Percentiles rank a stretch among this genome's conserved stretches.
phyloP scores from a whole-genome alignment of 2,113 vertebrate species.

The Cyprinodon variegatus region DNA sequence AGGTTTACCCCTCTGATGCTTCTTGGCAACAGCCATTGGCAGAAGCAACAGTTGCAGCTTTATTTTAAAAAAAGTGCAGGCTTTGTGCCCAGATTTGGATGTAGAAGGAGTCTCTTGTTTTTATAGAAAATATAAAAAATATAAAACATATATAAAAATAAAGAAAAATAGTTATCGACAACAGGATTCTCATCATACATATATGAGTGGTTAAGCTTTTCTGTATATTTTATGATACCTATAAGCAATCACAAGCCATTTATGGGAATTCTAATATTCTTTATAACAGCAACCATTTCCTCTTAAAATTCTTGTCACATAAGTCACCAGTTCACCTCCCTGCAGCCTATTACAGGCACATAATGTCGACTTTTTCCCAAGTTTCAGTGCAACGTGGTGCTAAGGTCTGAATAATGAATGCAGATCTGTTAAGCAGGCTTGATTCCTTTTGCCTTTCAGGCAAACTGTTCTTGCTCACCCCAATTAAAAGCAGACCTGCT shows the following conservation, averaged over 20 bases:
- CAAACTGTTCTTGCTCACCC: constrained; percentile 31
- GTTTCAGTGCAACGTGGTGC: constrained; percentile 21
- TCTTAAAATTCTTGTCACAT: not conserved
- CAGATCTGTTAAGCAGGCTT: constrained; percentile 43
- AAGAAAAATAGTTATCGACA: not conserved
- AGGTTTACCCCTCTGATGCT: no score
- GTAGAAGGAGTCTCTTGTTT: not conserved
- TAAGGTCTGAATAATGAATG: constrained; percentile 64
- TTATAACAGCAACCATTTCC: not conserved
- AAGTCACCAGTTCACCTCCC: not conserved
- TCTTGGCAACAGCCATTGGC: not conserved
- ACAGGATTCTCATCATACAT: not conserved
- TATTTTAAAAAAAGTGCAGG: not conserved
- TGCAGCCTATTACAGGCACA: constrained; percentile 8
- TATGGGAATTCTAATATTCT: no score
- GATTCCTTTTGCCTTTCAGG: constrained; percentile 17
- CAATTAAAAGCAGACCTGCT: constrained; percentile 5
- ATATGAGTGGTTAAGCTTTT: not conserved
- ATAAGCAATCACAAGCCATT: no score
- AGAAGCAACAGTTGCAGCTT: not conserved
- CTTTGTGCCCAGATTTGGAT: not conserved
- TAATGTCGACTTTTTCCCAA: constrained; percentile 42
- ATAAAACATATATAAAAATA: not conserved
- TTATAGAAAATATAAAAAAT: not conserved
- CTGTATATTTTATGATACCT: not conserved